Percentiles rank a stretch among this genome's conserved stretches.
phyloP scores from a whole-genome alignment of 2,113 vertebrate species.

The Thomomys bottae region DNA sequence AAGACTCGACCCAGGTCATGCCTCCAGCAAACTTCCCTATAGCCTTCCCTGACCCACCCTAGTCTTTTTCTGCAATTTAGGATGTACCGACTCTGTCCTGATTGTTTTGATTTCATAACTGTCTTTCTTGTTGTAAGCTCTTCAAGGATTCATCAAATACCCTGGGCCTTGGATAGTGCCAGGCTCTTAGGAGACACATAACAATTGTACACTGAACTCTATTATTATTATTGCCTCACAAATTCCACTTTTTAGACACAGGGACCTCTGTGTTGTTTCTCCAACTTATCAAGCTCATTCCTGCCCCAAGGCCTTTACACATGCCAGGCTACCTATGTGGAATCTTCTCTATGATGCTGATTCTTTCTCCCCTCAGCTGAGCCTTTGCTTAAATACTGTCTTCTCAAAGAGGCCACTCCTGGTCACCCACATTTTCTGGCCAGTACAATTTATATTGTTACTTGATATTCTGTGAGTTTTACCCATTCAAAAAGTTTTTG shows the following conservation, averaged over 20 bases:
- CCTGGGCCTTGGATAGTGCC: background rate
- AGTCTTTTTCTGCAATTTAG: background rate
- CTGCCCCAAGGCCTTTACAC: background rate
- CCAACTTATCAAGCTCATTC: background rate
- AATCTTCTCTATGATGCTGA: background rate
- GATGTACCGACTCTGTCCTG: too few relatives aligned
- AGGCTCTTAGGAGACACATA: background rate
- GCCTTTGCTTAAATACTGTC: background rate
- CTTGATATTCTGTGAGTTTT: background rate
- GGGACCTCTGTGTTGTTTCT: background rate
- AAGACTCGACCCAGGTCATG: background rate
- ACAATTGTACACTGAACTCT: background rate
- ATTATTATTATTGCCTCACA: background rate
- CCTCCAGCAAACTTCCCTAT: background rate
- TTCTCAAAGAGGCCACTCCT: background rate
- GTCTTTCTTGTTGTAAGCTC: background rate
- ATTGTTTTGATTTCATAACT: background rate
- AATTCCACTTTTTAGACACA: background rate
- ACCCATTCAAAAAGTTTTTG: background rate
- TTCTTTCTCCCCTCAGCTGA: background rate
- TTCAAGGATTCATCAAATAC: background rate
- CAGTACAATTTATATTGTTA: fast-evolving
- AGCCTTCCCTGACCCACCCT: too few relatives aligned
- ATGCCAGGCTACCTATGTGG: too few relatives aligned
- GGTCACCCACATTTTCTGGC: background rate